Percentiles rank a stretch among this genome's conserved stretches.
phyloP scores from a whole-genome alignment of 2,113 vertebrate genomes.

The Perca schrenkii region DNA sequence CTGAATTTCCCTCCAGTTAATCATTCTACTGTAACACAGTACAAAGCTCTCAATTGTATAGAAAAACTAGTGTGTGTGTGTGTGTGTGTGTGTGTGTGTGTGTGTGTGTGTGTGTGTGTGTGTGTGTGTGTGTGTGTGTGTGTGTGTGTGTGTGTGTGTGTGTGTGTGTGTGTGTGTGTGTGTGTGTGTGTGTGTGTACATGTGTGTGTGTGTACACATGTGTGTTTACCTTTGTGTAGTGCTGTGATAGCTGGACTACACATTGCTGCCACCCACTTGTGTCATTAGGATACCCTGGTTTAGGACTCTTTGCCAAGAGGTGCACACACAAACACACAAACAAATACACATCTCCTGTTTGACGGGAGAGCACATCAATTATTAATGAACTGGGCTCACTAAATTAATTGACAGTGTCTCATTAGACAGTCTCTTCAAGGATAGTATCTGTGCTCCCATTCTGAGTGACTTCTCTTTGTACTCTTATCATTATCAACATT shows the following conservation, averaged over 20 bases:
- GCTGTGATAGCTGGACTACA: conserved; percentile 14
- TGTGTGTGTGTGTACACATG: too few species aligned
- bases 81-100: too few species aligned
- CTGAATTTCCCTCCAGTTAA: too few species aligned
- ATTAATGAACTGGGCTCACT: conserved; percentile 52
- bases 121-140: too few species aligned
- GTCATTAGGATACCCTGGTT: conserved; percentile 59
- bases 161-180: too few species aligned
- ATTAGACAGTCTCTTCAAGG: conserved; percentile 43
- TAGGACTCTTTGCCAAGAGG: conserved; percentile 46
- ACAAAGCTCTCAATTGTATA: neutral
- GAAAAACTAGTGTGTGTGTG: neutral
- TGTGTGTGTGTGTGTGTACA: too few species aligned
- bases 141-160: too few species aligned
- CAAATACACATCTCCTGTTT: conserved; percentile 44
- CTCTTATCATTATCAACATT: conserved; percentile 28
- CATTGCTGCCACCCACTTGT: conserved; percentile 43
- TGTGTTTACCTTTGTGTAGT: neutral
- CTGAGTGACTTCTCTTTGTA: conserved; percentile 13
- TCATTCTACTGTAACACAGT: neutral
- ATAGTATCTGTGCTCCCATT: conserved; percentile 42
- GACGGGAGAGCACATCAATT: conserved; percentile 49
- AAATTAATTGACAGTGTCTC: conserved; percentile 52
- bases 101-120: too few species aligned
- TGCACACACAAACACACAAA: conserved; percentile 49